These are phyloP conservation scores for Ptilonorhynchus violaceus DNA, from an alignment of 2,113 vertebrate species.

Conservation along the genomic window DNA sequence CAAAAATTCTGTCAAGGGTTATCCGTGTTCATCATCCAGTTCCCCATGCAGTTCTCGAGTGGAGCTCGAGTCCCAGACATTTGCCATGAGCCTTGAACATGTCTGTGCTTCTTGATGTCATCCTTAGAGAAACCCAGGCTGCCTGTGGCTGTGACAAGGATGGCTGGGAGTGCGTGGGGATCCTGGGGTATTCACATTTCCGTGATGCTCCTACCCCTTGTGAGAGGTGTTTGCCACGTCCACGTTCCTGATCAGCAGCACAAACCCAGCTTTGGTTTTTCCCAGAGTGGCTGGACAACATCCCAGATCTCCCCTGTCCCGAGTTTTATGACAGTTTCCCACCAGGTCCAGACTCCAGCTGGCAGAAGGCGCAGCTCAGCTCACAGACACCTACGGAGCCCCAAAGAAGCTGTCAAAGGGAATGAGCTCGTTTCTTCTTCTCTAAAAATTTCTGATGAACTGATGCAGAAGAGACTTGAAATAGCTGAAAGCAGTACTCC, in stretches of 20 bases:
- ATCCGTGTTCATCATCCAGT: neutral
- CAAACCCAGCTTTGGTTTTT: neutral
- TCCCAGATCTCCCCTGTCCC: neutral
- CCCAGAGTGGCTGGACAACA: no score
- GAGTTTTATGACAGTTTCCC: rapidly evolving
- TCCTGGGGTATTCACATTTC: neutral
- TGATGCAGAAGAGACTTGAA: neutral
- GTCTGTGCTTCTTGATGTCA: neutral
- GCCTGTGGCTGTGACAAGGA: neutral
- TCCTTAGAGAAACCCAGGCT: neutral
- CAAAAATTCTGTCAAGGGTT: neutral
- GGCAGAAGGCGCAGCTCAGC: neutral
- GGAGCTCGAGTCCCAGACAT: neutral
- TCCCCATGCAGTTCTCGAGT: neutral
- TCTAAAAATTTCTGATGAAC: neutral
- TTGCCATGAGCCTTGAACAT: neutral
- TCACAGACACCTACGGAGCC: neutral
- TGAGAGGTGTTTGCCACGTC: neutral
- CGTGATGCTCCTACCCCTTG: rapidly evolving
- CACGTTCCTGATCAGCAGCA: rapidly evolving
- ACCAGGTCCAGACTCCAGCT: neutral
- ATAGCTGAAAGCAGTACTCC: neutral
- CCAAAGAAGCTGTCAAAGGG: neutral
- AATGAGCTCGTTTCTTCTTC: neutral
- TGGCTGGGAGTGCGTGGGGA: rapidly evolving